phyloP scores from a whole-genome alignment of 2,113 vertebrate genomes.

The Cercopithecus mona region DNA sequence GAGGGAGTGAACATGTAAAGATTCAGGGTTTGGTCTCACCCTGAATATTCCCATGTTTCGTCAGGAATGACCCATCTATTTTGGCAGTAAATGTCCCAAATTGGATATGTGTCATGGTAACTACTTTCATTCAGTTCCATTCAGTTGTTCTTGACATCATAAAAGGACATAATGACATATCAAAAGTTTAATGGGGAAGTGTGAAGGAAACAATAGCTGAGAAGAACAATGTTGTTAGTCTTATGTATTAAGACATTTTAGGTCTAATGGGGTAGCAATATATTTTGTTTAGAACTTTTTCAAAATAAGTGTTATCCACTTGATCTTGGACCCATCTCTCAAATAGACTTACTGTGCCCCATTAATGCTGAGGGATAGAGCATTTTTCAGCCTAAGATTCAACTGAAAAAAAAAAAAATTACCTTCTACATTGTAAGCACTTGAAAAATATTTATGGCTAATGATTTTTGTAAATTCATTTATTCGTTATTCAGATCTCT shows the following conservation, averaged over 20 bases:
- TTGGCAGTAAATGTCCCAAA: not conserved
- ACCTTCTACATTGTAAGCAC: not conserved
- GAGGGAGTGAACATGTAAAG: not conserved
- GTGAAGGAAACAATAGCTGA: not conserved
- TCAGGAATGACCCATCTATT: not conserved
- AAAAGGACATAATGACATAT: not conserved
- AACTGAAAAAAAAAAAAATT: not conserved
- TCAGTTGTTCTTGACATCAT: not conserved
- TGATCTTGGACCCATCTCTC: conserved; percentile 24
- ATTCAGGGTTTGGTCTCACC: not conserved
- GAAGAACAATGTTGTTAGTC: not conserved
- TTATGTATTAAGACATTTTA: not conserved
- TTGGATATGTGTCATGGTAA: not conserved
- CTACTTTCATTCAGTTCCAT: not conserved
- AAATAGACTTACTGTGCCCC: not conserved
- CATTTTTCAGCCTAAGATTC: not conserved
- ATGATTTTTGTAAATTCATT: conserved; percentile 43
- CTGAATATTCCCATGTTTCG: not conserved
- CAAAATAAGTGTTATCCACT: not conserved
- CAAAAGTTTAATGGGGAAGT: not conserved
- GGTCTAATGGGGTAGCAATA: not conserved
- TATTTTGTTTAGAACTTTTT: conserved; percentile 38
- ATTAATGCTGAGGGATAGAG: not conserved
- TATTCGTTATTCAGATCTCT: conserved; percentile 50
- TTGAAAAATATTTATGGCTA: conserved; percentile 51